phyloP scores from a whole-genome alignment of 92 coral and sea anemone genomes.

The Epizoanthus illoricatus region DNA sequence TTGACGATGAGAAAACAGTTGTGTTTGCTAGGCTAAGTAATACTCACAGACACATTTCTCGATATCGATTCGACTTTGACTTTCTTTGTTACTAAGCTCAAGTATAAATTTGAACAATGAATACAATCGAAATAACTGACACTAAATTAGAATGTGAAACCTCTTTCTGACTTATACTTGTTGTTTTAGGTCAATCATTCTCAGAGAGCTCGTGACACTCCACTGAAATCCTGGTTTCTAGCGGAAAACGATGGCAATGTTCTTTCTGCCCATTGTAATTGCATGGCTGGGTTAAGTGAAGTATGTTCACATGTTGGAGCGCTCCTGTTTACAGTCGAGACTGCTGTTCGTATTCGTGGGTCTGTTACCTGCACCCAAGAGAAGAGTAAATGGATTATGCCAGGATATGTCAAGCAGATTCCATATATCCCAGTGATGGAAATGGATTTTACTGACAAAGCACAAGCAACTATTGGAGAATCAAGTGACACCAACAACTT shows the following conservation, averaged over 20 bases:
- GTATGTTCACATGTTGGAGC: slow-evolving; percentile 57
- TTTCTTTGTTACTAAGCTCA: too few species aligned
- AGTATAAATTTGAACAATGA: too few species aligned
- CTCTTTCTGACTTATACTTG: too few species aligned
- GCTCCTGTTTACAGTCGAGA: slow-evolving; percentile 42
- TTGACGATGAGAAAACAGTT: slow-evolving; percentile 32
- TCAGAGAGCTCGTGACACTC: slow-evolving; percentile 48
- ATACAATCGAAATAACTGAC: too few species aligned
- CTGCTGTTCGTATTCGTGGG: slow-evolving; percentile 33
- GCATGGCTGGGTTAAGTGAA: slow-evolving; percentile 56
- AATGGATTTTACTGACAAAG: slow-evolving; percentile 20
- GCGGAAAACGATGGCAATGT: slow-evolving; percentile 26
- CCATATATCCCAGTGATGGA: slow-evolving; percentile 29
- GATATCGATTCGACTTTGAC: too few species aligned
- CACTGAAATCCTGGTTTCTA: slow-evolving; percentile 45
- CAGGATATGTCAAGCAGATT: slow-evolving; percentile 44
- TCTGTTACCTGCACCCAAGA: slow-evolving; percentile 26
- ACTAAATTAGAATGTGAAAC: too few species aligned
- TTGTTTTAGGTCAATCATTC: slow-evolving; percentile 43
- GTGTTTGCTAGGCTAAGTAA: slow-evolving; percentile 53
- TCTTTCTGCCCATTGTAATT: slow-evolving; percentile 45
- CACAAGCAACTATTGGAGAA: neutral
- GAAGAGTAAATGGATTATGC: slow-evolving; percentile 42
- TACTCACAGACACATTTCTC: too few species aligned
- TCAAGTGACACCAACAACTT: too few species aligned